Evolutionary conservation across 2,888 invertebrate species (phyloP), one percentile per base, ranked within the genome.

Genomic region (Gari tellinella): DNA sequence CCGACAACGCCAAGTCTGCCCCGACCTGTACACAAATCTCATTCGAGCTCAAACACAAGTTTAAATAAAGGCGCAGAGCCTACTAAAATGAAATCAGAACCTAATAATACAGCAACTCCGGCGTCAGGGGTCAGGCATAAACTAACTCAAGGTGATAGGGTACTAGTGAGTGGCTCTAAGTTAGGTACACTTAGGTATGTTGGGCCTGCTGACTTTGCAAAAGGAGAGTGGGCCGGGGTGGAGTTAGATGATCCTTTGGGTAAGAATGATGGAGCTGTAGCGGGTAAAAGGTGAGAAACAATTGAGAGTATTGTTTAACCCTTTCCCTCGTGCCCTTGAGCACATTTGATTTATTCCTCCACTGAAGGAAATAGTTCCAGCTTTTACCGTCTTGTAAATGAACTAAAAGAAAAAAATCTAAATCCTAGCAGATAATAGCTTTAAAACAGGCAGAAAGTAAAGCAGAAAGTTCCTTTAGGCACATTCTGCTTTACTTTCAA

Each of bases 231-330:
- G 98, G 98, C 96, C 75, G 99, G 99, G 25, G 96, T 99, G 21
- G 98, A 99, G 92, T 93, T 99, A 83, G 98, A 98, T 90, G 97
- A 98, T 81, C 95, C 97, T 0, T 93, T 95, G 70, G 99, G 99
- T 61, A 99, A 99, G 93, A 99, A 99, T 92, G 98, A 99, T 90
- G 99, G 99, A 67, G 95, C 96, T 56, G 97, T 99, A 38, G 96
- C 95, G 81, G 98, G 97, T 63, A 95, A 95, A 92, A 96, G 97
- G 97, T 98, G 92, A 86, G 51, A 10, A 31, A 31, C 31, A 4
- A 31, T 10, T 7, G 31, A 31, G n/a, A n/a, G n/a, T n/a, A n/a
- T n/a, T n/a, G n/a, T n/a, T n/a, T n/a, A n/a, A n/a, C n/a, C n/a
- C n/a, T n/a, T n/a, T n/a, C n/a, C n/a, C n/a, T n/a, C n/a, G n/a